Conservation (phyloP, 1,140 invertebrate species). For the Eurytemora carolleeae region DNA sequence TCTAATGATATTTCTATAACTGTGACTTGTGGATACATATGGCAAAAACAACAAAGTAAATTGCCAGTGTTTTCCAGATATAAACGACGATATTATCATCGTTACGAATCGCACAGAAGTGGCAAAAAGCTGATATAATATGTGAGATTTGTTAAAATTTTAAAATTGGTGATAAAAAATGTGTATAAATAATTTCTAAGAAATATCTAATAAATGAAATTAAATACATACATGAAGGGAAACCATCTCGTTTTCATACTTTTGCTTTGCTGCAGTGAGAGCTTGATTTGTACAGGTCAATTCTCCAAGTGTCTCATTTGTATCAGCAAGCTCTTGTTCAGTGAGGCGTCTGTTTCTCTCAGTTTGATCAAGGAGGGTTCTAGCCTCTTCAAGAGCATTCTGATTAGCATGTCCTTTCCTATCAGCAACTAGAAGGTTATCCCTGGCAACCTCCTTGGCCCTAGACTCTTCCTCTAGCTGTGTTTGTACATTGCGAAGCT, state of each 20-base stretch:
- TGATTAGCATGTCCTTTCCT: slow-evolving; percentile 29
- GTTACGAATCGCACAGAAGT: no score
- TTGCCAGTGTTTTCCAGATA: no score
- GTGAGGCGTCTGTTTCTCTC: slow-evolving; percentile 81
- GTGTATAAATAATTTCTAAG: no score
- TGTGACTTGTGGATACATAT: no score
- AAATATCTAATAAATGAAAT: slow-evolving; percentile 15
- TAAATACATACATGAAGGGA: slow-evolving; percentile 55
- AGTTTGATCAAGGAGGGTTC: slow-evolving; percentile 32
- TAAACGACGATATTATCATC: no score
- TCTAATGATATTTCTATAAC: no score
- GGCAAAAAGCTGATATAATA: no score
- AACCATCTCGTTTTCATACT: slow-evolving; percentile 88
- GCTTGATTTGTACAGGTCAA: slow-evolving; percentile 74
- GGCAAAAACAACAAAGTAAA: no score
- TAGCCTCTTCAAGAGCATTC: slow-evolving; percentile 33
- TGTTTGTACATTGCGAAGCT: slow-evolving; percentile 30
- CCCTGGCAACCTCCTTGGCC: slow-evolving; percentile 34
- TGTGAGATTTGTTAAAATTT: no score
- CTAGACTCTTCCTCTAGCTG: slow-evolving; percentile 38
- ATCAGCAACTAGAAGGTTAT: slow-evolving; percentile 33
- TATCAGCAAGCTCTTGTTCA: slow-evolving; percentile 85
- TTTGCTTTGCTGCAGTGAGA: slow-evolving; percentile 84
- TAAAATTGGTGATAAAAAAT: slow-evolving; percentile 6
- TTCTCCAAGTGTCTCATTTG: slow-evolving; percentile 91